Base-by-base conservation (phyloP, 2,888 invertebrate genomes). In the Willowsia nigromaculata region DNA sequence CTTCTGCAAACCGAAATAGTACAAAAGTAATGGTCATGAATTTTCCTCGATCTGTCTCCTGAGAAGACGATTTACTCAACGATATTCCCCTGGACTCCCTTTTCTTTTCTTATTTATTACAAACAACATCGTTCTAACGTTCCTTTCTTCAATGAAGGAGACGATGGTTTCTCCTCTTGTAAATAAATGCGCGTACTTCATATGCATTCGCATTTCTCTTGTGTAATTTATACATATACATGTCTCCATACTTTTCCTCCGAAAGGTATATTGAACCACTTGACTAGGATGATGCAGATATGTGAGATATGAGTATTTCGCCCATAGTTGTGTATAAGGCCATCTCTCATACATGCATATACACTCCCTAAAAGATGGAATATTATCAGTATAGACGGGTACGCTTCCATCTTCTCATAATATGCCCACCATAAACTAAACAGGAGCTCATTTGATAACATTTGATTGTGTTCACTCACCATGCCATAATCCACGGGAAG, bases 1-100 rank as follows among this genome's bases (percentile, higher is more conserved):
- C 43, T 30, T n/a, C 53, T 30, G 47, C 62, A 82, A 62, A 50
- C 65, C 68, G 43, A 85, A 85, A 74, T 59, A 74, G 59, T 59
- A 59, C 27, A 15, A 33, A 74, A 62, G 76, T 88, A 88, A 83
- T 88, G 83, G 88, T 88, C 82, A 88, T 88, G 88, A 88, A 88
- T 88, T 88, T 88, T 59, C 62, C 82, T 74, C 59, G 82, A 88
- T 88, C 82, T 88, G 88, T 88, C 88, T 88, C 88, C 74, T 43
- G 88, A 88, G 88, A 88, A 88, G 88, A 83, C 88, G 76, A 71
- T 83, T 87, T 87, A 71, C 87, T 82, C 76, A 82, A 80, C 56
- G 47, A 82, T 62, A 83, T 83, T 76, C 83, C 88, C 88, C 88
- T 83, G 81, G 87, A 87, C 81, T 81, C 87, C 71, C 81, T 83